Conservation (phyloP, 1,140 invertebrate species). For the Lycorma delicatula region DNA sequence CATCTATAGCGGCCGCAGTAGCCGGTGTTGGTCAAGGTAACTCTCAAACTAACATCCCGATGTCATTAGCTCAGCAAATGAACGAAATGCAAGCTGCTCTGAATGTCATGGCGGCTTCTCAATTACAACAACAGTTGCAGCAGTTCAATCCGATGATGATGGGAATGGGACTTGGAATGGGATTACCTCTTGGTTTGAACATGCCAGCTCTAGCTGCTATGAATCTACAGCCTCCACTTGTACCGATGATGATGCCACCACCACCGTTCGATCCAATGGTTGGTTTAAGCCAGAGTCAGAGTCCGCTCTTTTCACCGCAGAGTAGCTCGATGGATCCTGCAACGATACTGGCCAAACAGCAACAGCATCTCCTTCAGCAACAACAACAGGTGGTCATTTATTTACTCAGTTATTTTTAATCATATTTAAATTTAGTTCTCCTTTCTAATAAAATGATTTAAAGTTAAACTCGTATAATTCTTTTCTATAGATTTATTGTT, state of each 20-base stretch:
- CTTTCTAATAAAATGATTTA: no score
- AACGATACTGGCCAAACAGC: conserved; percentile 56
- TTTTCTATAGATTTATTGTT: no score
- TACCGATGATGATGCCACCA: conserved; percentile 84
- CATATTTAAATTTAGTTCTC: no score
- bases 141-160: conserved; percentile 73
- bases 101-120: conserved; percentile 69
- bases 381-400: conserved; percentile 50
- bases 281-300: conserved; percentile 38
- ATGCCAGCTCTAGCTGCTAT: conserved; percentile 75
- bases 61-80: conserved; percentile 66
- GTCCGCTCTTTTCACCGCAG: conserved; percentile 32
- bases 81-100: conserved; percentile 77
- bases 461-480: no score
- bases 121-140: conserved; percentile 73
- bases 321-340: conserved; percentile 32
- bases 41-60: conserved; percentile 35
- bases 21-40: conserved; percentile 18
- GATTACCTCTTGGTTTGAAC: conserved; percentile 74
- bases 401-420: no score
- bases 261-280: conserved; percentile 60
- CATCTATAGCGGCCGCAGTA: conserved; percentile 38
- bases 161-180: conserved; percentile 54
- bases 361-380: conserved; percentile 52
- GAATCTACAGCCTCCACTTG: conserved; percentile 77